Conservation (phyloP, 2,113 vertebrate species). For the Phylloscopus trochiloides region DNA sequence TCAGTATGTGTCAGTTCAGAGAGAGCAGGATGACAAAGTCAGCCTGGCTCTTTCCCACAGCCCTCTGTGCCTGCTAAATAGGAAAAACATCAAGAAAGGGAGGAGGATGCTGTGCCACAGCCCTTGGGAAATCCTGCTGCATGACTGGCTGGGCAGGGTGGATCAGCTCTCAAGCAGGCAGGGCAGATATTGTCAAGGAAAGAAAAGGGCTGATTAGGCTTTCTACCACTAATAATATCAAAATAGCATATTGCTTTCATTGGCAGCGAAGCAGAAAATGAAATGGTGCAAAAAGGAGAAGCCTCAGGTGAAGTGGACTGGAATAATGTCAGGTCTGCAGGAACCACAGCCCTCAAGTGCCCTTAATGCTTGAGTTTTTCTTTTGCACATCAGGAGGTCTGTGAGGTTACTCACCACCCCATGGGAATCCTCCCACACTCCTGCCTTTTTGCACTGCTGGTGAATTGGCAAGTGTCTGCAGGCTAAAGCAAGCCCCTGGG, state of each 20-base stretch:
- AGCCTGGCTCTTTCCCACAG: constrained; percentile 1
- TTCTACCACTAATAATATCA: constrained; percentile 30
- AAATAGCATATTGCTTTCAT: constrained; percentile 25
- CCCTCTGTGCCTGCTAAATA: not conserved
- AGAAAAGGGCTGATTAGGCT: constrained; percentile 34
- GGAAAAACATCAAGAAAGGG: not conserved
- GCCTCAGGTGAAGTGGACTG: not conserved
- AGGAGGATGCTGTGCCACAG: not conserved
- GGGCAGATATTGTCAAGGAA: not conserved
- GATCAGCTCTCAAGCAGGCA: not conserved
- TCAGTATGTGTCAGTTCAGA: not conserved
- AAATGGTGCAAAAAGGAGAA: not conserved
- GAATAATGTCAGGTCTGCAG: not conserved
- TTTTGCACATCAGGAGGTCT: not conserved
- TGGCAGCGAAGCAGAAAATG: constrained; percentile 25
- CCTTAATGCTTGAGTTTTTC: not conserved
- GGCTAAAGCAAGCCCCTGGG: not conserved
- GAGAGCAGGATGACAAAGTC: not conserved
- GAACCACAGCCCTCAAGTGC: not conserved
- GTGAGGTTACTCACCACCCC: not conserved
- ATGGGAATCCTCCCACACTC: not conserved
- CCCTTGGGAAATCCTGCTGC: not conserved
- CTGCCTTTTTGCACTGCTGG: not conserved
- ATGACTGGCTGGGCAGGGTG: not conserved
- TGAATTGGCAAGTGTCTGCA: not conserved